These are phyloP conservation scores for Psittacus erithacus DNA, from an alignment of 2,113 vertebrate genomes.

Conservation along the genomic window DNA sequence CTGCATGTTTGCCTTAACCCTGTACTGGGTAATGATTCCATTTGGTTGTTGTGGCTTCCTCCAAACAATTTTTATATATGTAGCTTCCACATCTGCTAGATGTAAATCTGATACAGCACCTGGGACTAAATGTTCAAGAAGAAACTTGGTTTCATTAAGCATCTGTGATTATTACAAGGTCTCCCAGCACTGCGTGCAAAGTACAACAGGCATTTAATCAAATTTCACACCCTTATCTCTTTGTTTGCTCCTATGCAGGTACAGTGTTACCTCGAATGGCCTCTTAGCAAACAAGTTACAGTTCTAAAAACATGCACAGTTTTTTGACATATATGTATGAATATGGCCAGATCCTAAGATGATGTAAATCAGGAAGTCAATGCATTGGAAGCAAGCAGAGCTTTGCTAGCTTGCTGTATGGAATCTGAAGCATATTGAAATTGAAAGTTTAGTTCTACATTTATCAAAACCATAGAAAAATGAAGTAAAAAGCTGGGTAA, in stretches of 20 bases:
- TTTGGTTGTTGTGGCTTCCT: conserved; percentile 87
- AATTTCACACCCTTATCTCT: neutral
- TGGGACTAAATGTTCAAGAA: conserved; percentile 78
- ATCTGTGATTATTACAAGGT: neutral
- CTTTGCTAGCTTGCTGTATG: neutral
- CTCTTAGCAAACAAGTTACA: neutral
- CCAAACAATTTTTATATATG: conserved; percentile 87
- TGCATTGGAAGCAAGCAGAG: neutral
- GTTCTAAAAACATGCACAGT: neutral
- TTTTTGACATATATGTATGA: neutral
- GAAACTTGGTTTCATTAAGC: neutral
- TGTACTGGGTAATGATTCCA: conserved; percentile 89
- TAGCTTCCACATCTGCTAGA: conserved; percentile 84
- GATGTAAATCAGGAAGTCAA: neutral
- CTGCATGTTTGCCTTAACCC: conserved; percentile 78
- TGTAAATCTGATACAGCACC: conserved; percentile 84
- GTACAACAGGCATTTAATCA: neutral
- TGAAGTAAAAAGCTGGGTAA: neutral
- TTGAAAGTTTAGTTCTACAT: neutral
- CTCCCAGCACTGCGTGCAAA: neutral
- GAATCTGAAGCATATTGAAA: neutral
- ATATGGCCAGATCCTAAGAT: neutral
- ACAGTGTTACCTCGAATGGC: neutral
- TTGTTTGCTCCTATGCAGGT: neutral
- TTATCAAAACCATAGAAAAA: neutral